These are phyloP conservation scores for Galerucella pusilla DNA, from an alignment of 2,888 invertebrate species.

Conservation along the genomic window DNA sequence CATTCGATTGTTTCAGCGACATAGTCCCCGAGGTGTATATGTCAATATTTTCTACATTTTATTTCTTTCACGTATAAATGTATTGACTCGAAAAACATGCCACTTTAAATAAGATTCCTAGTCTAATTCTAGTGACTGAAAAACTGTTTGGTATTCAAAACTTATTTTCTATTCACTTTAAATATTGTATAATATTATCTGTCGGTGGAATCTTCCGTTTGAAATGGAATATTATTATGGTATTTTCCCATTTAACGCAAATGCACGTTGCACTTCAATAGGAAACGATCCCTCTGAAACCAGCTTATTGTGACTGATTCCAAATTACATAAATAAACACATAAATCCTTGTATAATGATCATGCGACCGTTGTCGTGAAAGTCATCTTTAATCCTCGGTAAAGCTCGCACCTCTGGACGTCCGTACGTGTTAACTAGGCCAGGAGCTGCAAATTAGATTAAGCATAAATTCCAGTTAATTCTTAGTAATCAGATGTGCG, in stretches of 20 bases:
- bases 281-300: conserved; percentile 10
- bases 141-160: too few species aligned
- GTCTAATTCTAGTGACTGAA: too few species aligned
- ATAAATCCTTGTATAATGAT: conserved; percentile 33
- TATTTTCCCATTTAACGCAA: conserved; percentile 1
- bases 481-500: neutral
- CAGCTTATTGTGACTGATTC: conserved; percentile 31
- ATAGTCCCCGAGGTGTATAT: neutral
- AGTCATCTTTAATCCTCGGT: conserved; percentile 34
- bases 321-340: conserved; percentile 34
- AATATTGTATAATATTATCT: too few species aligned
- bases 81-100: neutral
- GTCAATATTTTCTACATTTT: neutral
- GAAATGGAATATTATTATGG: neutral
- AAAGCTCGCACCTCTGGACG: conserved; percentile 32
- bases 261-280: conserved; percentile 18
- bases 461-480: conserved; percentile 2
- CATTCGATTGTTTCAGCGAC: neutral
- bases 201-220: too few species aligned
- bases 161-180: too few species aligned
- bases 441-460: conserved; percentile 7
- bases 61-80: neutral
- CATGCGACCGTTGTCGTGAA: conserved; percentile 30
- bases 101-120: too few species aligned
- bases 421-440: conserved; percentile 24